Evolutionary conservation across 1,140 invertebrate genomes (phyloP).

Genomic region (Ceratina calcarata): DNA sequence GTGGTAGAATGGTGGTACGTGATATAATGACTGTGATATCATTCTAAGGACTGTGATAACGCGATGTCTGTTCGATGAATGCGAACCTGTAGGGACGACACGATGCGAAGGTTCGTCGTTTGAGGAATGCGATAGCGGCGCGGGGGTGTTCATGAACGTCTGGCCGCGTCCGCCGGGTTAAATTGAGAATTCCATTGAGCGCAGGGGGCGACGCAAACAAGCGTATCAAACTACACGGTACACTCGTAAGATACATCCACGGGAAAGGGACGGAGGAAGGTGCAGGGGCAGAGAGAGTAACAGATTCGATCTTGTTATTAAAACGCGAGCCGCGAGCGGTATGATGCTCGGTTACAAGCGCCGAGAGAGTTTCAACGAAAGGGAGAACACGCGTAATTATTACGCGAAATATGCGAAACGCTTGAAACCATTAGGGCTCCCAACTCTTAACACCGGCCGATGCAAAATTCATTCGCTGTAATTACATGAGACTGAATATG

Average conservation of each 20-base stretch:
- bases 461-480: neutral
- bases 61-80: constrained; percentile 18
- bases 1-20: too few relatives aligned
- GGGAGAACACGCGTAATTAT: constrained; percentile 16
- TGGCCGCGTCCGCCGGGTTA: constrained; percentile 18
- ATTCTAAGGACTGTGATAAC: neutral
- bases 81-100: neutral
- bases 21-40: neutral
- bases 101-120: constrained; percentile 15
- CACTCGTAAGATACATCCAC: constrained; percentile 32
- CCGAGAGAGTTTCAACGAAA: too few relatives aligned
- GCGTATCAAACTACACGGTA: constrained; percentile 48
- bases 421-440: neutral
- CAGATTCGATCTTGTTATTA: constrained; percentile 42
- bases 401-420: constrained; percentile 10
- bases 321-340: constrained; percentile 7
- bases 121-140: constrained; percentile 52
- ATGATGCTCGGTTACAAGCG: neutral
- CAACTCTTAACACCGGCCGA: neutral
- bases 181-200: constrained; percentile 55
- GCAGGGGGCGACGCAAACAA: constrained; percentile 45
- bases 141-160: constrained; percentile 55
- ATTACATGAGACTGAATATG: neutral
- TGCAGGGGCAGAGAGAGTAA: neutral
- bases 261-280: too few relatives aligned